Conservation (phyloP, 2,888 invertebrate genomes). For the Eupithecia centaureata region DNA sequence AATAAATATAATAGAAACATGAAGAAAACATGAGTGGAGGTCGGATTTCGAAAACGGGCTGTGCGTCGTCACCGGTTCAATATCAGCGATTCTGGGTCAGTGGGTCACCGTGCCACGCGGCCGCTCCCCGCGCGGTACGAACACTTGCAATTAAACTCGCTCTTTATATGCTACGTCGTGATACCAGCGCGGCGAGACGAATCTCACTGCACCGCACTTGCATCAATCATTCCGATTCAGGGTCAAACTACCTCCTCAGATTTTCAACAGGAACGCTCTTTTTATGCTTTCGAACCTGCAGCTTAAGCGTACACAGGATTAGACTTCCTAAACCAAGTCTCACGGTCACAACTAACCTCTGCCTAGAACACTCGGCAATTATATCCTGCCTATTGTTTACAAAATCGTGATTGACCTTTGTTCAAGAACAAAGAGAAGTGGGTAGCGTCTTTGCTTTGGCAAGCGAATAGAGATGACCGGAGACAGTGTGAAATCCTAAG, state of each 20-base stretch:
- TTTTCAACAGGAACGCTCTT: slow-evolving; percentile 19
- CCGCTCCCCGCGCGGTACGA: slow-evolving; percentile 60
- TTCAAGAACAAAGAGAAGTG: slow-evolving; percentile 53
- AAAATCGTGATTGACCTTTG: slow-evolving; percentile 56
- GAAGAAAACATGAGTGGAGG: slow-evolving; percentile 76
- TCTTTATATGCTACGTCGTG: slow-evolving; percentile 62
- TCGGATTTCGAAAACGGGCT: slow-evolving; percentile 76
- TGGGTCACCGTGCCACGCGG: slow-evolving; percentile 77
- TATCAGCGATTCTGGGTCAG: slow-evolving; percentile 82
- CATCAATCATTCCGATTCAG: slow-evolving; percentile 36
- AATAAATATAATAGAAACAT: slow-evolving; percentile 34
- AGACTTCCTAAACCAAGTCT: slow-evolving; percentile 44
- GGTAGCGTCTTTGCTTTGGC: slow-evolving; percentile 43
- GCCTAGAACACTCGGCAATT: slow-evolving; percentile 39
- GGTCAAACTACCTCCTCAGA: slow-evolving; percentile 28
- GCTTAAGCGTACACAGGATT: neutral
- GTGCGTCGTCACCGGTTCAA: slow-evolving; percentile 79
- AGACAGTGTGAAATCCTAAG: slow-evolving; percentile 45
- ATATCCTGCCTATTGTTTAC: slow-evolving; percentile 48
- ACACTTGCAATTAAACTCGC: slow-evolving; percentile 66
- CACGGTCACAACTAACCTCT: slow-evolving; percentile 49
- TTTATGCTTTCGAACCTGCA: neutral
- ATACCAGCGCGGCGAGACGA: slow-evolving; percentile 37
- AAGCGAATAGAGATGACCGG: slow-evolving; percentile 50
- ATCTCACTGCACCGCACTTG: slow-evolving; percentile 43